Conservation (phyloP, 2,888 invertebrate genomes). For the Phortica okadai region DNA sequence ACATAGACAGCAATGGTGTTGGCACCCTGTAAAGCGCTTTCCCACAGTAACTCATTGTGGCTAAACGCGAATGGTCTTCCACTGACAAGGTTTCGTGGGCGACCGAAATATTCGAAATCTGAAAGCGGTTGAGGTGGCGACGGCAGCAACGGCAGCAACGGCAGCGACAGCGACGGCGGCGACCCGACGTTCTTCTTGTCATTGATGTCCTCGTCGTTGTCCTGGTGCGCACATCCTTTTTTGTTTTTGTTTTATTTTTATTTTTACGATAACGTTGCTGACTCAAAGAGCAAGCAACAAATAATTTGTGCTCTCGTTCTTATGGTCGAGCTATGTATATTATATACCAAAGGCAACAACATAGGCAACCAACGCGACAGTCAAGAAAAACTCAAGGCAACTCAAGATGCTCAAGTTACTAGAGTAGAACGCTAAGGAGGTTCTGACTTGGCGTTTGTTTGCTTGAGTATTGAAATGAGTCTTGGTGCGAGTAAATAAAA, state of each 20-base stretch:
- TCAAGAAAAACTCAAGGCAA: neutral
- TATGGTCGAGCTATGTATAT: neutral
- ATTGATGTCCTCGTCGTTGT: no score
- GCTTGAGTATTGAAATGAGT: neutral
- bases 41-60: conserved; percentile 36
- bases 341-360: neutral
- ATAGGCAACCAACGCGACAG: neutral
- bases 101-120: conserved; percentile 30
- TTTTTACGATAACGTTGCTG: no score
- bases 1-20: no score
- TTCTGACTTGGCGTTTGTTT: neutral
- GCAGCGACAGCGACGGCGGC: neutral
- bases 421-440: neutral
- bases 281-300: neutral
- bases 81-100: conserved; percentile 35
- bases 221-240: no score
- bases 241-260: no score
- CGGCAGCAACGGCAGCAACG: neutral
- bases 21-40: conserved; percentile 23
- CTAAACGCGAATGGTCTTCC: conserved; percentile 36
- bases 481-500: neutral
- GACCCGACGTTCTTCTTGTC: no score
- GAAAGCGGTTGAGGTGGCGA: neutral
- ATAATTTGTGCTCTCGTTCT: neutral
- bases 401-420: neutral